phyloP scores from a whole-genome alignment of 2,797 vertebrate genomes.

The Austrolebias charrua region DNA sequence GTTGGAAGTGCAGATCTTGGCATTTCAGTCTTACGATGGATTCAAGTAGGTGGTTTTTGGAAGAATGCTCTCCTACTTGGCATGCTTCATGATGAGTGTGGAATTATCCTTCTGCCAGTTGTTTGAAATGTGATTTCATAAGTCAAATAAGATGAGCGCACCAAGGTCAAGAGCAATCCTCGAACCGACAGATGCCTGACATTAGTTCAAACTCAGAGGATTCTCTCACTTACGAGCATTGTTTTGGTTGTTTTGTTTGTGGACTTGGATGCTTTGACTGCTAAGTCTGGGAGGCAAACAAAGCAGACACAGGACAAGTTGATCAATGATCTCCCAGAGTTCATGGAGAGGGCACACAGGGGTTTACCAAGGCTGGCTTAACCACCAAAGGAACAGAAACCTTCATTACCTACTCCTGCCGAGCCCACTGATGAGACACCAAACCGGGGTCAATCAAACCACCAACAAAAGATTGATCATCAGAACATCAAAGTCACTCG shows the following conservation, averaged over 20 bases:
- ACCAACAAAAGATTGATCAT: constrained; percentile 83
- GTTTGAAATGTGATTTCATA: constrained; percentile 71
- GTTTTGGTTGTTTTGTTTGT: constrained; percentile 73
- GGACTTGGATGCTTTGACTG: constrained; percentile 62
- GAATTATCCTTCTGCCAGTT: constrained; percentile 71
- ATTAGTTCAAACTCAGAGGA: constrained; percentile 38
- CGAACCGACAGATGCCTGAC: constrained; percentile 37
- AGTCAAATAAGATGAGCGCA: constrained; percentile 69
- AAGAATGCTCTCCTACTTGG: constrained; percentile 72
- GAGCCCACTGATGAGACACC: constrained; percentile 78
- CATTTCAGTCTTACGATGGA: constrained; percentile 68
- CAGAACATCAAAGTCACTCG: constrained; percentile 80
- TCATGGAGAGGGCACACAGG: constrained; percentile 74
- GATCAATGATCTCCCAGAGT: constrained; percentile 81
- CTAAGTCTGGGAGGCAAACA: constrained; percentile 76
- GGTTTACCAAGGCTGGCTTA: constrained; percentile 83
- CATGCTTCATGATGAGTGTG: constrained; percentile 68
- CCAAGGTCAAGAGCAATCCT: constrained; percentile 65
- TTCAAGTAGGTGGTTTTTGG: constrained; percentile 76
- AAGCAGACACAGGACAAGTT: constrained; percentile 76
- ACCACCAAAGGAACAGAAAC: constrained; percentile 80
- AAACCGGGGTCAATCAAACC: constrained; percentile 81
- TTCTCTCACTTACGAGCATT: constrained; percentile 43
- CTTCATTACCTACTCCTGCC: constrained; percentile 77
- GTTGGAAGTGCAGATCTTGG: constrained; percentile 71